These are phyloP conservation scores for Myoxocephalus aenaeus DNA, from an alignment of 2,797 vertebrate genomes.

Conservation along the genomic window DNA sequence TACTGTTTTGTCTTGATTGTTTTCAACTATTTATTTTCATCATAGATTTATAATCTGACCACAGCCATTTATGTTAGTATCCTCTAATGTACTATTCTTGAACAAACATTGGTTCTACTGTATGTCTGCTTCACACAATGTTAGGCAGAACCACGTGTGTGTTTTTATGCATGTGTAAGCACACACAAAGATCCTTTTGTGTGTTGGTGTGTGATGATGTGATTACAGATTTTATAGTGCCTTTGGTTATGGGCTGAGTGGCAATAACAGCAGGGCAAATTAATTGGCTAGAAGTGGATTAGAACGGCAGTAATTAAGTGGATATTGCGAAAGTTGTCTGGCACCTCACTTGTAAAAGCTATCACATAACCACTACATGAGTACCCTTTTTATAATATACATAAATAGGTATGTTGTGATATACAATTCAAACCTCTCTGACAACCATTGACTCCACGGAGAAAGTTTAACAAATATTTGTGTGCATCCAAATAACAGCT, in stretches of 20 bases:
- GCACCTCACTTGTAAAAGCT: neutral
- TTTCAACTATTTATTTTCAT: slow-evolving; percentile 5
- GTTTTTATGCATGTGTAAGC: slow-evolving; percentile 5
- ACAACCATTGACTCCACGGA: neutral
- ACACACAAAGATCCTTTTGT: slow-evolving; percentile 20
- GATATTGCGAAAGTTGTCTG: slow-evolving; percentile 14
- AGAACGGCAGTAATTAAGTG: slow-evolving; percentile 31
- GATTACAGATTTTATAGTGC: slow-evolving; percentile 47
- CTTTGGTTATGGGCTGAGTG: slow-evolving; percentile 20
- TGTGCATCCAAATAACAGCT: slow-evolving; percentile 13
- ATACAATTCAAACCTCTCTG: neutral
- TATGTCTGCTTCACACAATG: slow-evolving; percentile 4
- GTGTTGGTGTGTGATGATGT: slow-evolving; percentile 18
- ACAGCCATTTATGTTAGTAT: neutral
- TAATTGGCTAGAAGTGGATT: slow-evolving; percentile 46
- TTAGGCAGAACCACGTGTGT: neutral
- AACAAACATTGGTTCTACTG: neutral
- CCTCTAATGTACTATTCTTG: neutral
- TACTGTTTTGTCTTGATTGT: neutral
- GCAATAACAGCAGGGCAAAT: slow-evolving; percentile 19
- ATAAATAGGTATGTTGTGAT: slow-evolving; percentile 7
- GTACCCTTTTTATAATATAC: neutral
- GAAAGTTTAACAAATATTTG: neutral
- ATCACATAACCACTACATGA: neutral
- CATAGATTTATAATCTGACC: neutral